Evolutionary conservation across 2,113 vertebrate genomes (phyloP), one percentile per base, ranked within the genome.

Genomic region (Labrus mixtus): DNA sequence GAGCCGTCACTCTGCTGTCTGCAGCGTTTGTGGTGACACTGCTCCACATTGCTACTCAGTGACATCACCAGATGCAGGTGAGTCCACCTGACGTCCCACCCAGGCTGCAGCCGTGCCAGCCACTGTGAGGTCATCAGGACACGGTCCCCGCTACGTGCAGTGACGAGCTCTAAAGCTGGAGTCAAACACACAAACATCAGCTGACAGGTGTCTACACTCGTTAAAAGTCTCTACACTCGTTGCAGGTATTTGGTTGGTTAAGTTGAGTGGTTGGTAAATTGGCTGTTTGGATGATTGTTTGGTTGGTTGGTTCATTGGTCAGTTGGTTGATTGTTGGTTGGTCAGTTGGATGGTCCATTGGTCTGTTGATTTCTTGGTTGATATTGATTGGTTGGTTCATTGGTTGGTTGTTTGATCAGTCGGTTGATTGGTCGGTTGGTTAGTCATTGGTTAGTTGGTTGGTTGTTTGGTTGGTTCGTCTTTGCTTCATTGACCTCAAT

Each of bases 81-180:
- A 1, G 73, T 80, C 87, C 87, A 89, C 17, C 76, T 64, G 66
- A 78, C 0, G 0, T 86, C 76, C 1, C 2, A 1, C 0, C 0
- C 0, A 0, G 0, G 2, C 0, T 0, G 1, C 4, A 5, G 0
- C 17, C 1, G 0, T 2, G 0, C 3, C n/a, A 17, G 53, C 19
- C 10, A 23, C 41, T 15, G 19, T 0, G 66, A 8, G 0, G 3
- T 0, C 67, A 89, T 29, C 66, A 55, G 8, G 1, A 70, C 33
- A 0, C 11, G 11, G 0, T 19, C 25, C 0, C 73, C 84, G 0
- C 25, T 60, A 1, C 0, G 46, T 1, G 15, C 53, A 0, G 1
- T 64, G 57, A 74, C 3, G 20, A 3, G 0, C 10, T 68, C 25
- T 33, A 1, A 8, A 3, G 57, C 83, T 79, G 74, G 29, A 70